Evolutionary conservation across 2,888 invertebrate species (phyloP).

Genomic region (Xylophagus ater): DNA sequence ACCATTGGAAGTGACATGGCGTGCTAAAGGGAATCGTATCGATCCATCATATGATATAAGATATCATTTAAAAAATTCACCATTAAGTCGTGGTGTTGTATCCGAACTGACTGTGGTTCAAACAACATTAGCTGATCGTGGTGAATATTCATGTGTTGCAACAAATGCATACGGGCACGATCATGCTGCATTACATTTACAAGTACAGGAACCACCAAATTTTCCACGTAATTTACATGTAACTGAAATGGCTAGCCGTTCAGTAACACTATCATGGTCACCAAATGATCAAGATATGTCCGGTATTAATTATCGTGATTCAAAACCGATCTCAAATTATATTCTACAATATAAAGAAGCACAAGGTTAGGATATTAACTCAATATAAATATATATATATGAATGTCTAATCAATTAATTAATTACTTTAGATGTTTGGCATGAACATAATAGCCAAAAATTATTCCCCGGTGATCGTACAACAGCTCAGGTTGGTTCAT

Average conservation of each 20-base stretch:
- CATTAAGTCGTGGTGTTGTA: constrained; percentile 36
- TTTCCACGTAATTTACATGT: constrained; percentile 48
- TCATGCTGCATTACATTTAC: constrained; percentile 39
- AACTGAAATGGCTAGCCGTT: constrained; percentile 45
- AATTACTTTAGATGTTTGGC: constrained; percentile 43
- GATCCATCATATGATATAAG: constrained; percentile 43
- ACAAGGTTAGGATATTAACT: constrained; percentile 40
- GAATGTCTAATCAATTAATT: constrained; percentile 6
- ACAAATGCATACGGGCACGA: constrained; percentile 52
- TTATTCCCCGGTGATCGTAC: constrained; percentile 44
- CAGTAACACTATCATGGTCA: constrained; percentile 47
- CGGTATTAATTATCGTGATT: constrained; percentile 31
- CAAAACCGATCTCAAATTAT: constrained; percentile 46
- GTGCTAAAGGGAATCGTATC: constrained; percentile 40
- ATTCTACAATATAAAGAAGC: constrained; percentile 49
- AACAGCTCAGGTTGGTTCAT: constrained; percentile 42
- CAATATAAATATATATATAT: constrained; percentile 3
- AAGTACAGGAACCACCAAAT: constrained; percentile 49
- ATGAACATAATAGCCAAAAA: constrained; percentile 46
- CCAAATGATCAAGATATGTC: constrained; percentile 38
- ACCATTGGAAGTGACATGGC: constrained; percentile 45
- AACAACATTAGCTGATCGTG: constrained; percentile 43
- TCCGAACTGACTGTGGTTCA: constrained; percentile 48
- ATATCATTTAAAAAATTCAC: constrained; percentile 37
- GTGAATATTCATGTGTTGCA: constrained; percentile 51